A percentile compares a stretch with the other conserved stretches of the same genome.
phyloP scores from a whole-genome alignment of 1,140 invertebrate species.

The Lordiphosa mommai region DNA sequence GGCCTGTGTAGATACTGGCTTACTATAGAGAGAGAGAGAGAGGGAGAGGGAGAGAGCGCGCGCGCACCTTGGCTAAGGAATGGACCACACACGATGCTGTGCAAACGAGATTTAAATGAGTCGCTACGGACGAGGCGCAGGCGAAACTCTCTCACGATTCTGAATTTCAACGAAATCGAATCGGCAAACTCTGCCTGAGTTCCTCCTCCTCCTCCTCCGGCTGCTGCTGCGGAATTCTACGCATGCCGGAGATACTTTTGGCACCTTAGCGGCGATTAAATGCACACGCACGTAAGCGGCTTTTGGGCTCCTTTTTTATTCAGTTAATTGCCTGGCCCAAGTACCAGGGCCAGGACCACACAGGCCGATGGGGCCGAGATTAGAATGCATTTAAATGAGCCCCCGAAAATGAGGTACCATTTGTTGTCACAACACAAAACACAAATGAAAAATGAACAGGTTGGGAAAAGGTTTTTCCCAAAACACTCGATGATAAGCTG shows the following conservation, averaged over 20 bases:
- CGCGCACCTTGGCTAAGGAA: slow-evolving; percentile 13
- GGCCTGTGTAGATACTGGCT: not conserved
- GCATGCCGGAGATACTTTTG: slow-evolving; percentile 74
- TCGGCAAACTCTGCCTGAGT: slow-evolving; percentile 21
- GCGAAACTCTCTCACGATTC: slow-evolving; percentile 71
- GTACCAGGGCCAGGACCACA: slow-evolving; percentile 64
- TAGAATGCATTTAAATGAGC: slow-evolving; percentile 65
- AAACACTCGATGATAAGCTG: slow-evolving; percentile 55
- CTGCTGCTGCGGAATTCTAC: slow-evolving; percentile 47
- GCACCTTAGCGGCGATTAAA: slow-evolving; percentile 72
- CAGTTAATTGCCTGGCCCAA: slow-evolving; percentile 11
- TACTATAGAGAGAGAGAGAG: not conserved
- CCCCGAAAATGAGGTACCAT: slow-evolving; percentile 28
- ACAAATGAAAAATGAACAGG: slow-evolving; percentile 60
- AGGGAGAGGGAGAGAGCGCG: not conserved
- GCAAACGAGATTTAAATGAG: slow-evolving; percentile 78
- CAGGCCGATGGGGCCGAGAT: slow-evolving; percentile 42
- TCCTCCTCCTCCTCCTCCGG: slow-evolving; percentile 12
- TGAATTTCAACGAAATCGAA: slow-evolving; percentile 70
- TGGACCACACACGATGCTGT: slow-evolving; percentile 65
- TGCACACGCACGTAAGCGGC: slow-evolving; percentile 62
- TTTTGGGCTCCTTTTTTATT: slow-evolving; percentile 20
- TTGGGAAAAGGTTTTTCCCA: slow-evolving; percentile 27
- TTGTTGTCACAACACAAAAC: slow-evolving; percentile 59
- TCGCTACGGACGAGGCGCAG: slow-evolving; percentile 32